Evolutionary conservation across 2,888 invertebrate genomes (phyloP).

Genomic region (Theretra japonica): DNA sequence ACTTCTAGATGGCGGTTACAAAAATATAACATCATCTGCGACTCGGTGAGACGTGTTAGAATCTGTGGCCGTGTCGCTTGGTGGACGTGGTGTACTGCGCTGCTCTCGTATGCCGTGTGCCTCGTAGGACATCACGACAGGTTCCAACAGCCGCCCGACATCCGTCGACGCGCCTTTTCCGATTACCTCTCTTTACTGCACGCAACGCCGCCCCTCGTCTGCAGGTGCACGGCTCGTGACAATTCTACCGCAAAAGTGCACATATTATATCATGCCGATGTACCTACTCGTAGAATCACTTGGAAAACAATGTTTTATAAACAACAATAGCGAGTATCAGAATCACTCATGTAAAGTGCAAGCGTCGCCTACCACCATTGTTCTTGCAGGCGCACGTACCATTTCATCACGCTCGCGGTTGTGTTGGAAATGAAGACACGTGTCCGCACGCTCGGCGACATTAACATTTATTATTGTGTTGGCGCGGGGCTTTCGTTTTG

Average conservation of each 20-base stretch:
- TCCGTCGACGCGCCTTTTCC: conserved; percentile 62
- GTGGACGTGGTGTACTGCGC: not conserved
- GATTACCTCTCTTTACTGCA: conserved; percentile 56
- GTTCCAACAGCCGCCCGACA: conserved; percentile 55
- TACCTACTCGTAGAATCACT: conserved; percentile 49
- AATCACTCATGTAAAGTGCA: conserved; percentile 50
- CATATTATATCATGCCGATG: conserved; percentile 34
- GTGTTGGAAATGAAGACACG: conserved; percentile 69
- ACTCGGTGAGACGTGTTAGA: conserved; percentile 32
- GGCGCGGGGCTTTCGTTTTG: conserved; percentile 68
- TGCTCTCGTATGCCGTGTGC: conserved; percentile 28
- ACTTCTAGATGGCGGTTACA: conserved; percentile 36
- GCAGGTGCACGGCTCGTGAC: not conserved
- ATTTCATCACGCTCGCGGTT: conserved; percentile 69
- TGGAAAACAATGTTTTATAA: conserved; percentile 49
- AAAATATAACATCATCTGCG: conserved; percentile 29
- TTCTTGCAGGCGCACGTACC: conserved; percentile 63
- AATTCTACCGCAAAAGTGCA: not conserved
- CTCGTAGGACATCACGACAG: conserved; percentile 52
- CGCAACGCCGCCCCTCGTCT: conserved; percentile 33
- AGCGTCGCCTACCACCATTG: conserved; percentile 66
- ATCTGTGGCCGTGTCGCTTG: conserved; percentile 30
- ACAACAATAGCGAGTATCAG: conserved; percentile 52
- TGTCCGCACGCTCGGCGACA: conserved; percentile 66
- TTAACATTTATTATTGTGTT: conserved; percentile 67